Evolutionary conservation across 2,113 vertebrate species (phyloP).

Genomic region (Bufo bufo): DNA sequence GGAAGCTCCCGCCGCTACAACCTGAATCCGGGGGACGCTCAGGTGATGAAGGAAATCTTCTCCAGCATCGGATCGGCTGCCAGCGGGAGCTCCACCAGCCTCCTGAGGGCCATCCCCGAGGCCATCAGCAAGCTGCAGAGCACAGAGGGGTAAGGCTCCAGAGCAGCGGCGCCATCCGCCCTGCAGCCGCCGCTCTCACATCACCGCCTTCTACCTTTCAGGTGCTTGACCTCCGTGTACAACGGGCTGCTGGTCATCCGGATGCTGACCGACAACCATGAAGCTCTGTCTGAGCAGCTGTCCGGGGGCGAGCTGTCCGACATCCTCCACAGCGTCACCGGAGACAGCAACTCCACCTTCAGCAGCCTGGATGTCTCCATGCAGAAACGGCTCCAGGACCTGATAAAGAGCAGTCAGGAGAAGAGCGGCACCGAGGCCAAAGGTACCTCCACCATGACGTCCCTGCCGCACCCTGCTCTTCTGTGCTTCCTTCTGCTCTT

Average conservation of each 20-base stretch:
- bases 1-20: conserved; percentile 62
- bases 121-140: conserved; percentile 84
- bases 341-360: conserved; percentile 68
- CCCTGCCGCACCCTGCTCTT: no score
- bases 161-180: neutral
- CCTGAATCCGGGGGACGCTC: conserved; percentile 79
- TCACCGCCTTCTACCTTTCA: conserved; percentile 61
- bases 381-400: no score
- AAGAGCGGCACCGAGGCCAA: no score
- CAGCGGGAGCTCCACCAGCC: conserved; percentile 74
- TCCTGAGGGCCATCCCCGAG: conserved; percentile 80
- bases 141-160: conserved; percentile 75
- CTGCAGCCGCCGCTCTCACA: neutral
- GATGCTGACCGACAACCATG: conserved; percentile 85
- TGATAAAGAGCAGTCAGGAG: no score
- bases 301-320: conserved; percentile 71
- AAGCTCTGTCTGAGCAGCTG: conserved; percentile 87
- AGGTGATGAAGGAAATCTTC: conserved; percentile 93
- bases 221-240: conserved; percentile 78
- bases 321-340: conserved; percentile 76
- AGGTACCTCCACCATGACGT: no score
- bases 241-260: conserved; percentile 87
- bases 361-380: no score
- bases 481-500: no score
- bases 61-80: conserved; percentile 93